These are phyloP conservation scores for Catamblyrhynchus diadema DNA, from an alignment of 2,797 vertebrate genomes.

Conservation along the genomic window DNA sequence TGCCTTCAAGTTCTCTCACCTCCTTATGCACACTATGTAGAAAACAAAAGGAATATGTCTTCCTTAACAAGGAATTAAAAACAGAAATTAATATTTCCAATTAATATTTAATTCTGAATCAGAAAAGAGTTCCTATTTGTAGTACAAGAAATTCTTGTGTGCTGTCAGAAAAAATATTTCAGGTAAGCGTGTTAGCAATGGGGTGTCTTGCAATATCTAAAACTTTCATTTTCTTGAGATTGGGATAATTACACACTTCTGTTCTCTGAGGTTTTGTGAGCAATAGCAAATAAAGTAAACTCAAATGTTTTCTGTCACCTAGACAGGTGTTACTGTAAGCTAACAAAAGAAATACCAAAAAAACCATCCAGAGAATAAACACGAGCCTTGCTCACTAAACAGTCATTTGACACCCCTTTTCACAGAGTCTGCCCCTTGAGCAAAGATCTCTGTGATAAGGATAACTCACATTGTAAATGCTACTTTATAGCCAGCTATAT, in stretches of 20 bases:
- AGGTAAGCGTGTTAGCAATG: background rate
- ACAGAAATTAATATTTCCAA: background rate
- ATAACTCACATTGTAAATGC: conserved; percentile 16
- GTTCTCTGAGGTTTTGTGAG: conserved; percentile 26
- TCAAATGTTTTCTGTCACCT: conserved; percentile 47
- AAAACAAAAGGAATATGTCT: background rate
- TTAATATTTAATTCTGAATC: background rate
- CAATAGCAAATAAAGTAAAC: conserved; percentile 34
- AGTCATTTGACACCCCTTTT: conserved; percentile 46
- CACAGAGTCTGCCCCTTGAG: background rate
- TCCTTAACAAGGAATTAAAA: background rate
- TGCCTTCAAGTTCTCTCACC: background rate
- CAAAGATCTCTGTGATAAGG: conserved; percentile 14
- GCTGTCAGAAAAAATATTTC: background rate
- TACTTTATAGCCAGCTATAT: background rate
- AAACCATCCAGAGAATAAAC: background rate
- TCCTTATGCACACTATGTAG: background rate
- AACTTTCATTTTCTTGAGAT: conserved; percentile 4
- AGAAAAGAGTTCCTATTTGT: background rate
- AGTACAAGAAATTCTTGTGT: background rate
- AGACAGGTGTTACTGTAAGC: conserved; percentile 45
- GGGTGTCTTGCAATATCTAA: background rate
- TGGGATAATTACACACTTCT: conserved; percentile 11
- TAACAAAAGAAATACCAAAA: conserved; percentile 57
- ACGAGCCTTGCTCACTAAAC: background rate